Percentiles rank a stretch among this genome's conserved stretches.
Evolutionary conservation across 2,797 vertebrate species (phyloP).

Genomic region (Hylomyscus alleni): DNA sequence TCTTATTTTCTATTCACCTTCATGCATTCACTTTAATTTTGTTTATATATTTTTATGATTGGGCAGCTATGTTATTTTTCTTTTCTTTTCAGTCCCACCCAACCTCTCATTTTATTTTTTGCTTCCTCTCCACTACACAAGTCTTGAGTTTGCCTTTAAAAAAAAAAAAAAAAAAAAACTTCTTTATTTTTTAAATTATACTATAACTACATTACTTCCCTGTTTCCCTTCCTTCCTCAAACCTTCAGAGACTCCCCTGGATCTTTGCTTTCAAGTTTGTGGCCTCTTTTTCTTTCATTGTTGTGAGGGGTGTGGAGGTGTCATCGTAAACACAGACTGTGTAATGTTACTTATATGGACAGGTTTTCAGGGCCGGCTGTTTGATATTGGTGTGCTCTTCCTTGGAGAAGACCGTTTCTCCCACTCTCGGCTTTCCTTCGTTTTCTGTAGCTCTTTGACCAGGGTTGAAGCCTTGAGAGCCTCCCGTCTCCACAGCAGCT

Average conservation of each 20-base stretch:
- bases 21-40: background rate
- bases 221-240: background rate
- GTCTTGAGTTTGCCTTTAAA: background rate
- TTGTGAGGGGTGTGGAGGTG: background rate
- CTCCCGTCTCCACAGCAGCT: background rate
- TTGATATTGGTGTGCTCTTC: too few relatives aligned
- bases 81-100: too few relatives aligned
- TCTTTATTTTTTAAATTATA: background rate
- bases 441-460: background rate
- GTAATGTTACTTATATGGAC: too few relatives aligned
- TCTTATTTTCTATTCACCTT: background rate
- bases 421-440: background rate
- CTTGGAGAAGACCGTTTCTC: background rate
- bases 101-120: background rate
- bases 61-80: background rate
- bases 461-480: background rate
- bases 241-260: background rate
- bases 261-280: background rate
- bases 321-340: background rate
- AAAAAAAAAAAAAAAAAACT: background rate
- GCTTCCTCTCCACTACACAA: background rate
- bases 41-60: background rate
- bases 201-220: background rate
- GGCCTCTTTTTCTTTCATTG: background rate
- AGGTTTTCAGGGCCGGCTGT: background rate